Percentiles rank a stretch among this genome's conserved stretches.
phyloP scores from a whole-genome alignment of 2,113 vertebrate genomes.

The Phrynosoma platyrhinos region DNA sequence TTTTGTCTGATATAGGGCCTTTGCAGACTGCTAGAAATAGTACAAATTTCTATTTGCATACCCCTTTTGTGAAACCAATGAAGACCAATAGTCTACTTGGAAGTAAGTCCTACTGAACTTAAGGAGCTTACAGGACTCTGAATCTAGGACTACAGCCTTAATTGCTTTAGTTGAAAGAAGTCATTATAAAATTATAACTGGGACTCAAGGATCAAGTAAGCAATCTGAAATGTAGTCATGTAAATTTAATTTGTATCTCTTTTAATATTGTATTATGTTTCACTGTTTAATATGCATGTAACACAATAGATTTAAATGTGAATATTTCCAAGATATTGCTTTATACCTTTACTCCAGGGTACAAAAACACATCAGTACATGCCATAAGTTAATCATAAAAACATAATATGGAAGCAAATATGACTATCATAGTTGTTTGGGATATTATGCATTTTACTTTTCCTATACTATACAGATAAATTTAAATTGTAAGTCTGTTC shows the following conservation, averaged over 20 bases:
- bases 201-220: background rate
- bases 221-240: background rate
- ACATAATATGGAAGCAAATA: background rate
- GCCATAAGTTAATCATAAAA: too few species aligned
- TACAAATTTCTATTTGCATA: background rate
- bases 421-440: background rate
- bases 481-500: constrained; percentile 31
- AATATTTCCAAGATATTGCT: background rate
- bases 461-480: background rate
- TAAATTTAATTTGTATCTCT: background rate
- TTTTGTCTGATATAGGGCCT: too few species aligned
- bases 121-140: background rate
- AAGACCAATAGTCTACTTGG: background rate
- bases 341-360: fast-evolving
- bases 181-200: background rate
- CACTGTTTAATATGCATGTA: background rate
- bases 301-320: background rate
- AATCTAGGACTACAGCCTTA: background rate
- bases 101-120: background rate
- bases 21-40: too few species aligned
- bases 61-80: too few species aligned
- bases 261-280: background rate
- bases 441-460: background rate
- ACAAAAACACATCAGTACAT: background rate
- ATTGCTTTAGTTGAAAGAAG: constrained; percentile 4